phyloP scores from a whole-genome alignment of 2,888 invertebrate genomes.

The Orthonevra nobilis region DNA sequence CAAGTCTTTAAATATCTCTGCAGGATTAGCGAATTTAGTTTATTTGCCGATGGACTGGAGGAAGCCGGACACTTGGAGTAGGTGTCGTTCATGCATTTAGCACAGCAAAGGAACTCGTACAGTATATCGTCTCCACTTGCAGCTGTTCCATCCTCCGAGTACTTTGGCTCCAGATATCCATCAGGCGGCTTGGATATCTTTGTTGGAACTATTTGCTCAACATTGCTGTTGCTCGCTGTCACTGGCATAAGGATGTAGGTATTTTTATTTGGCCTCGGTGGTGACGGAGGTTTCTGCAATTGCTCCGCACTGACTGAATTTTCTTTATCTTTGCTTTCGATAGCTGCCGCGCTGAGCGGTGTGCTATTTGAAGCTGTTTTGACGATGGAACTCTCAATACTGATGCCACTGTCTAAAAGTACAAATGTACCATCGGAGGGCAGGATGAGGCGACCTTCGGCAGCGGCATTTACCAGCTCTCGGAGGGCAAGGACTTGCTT shows the following conservation, averaged over 20 bases:
- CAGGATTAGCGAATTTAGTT: slow-evolving; percentile 71
- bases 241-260: slow-evolving; percentile 78
- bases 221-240: slow-evolving; percentile 53
- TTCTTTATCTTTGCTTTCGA: slow-evolving; percentile 64
- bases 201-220: slow-evolving; percentile 35
- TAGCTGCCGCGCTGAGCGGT: slow-evolving; percentile 1
- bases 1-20: slow-evolving; percentile 75
- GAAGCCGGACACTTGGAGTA: slow-evolving; percentile 66
- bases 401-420: slow-evolving; percentile 79
- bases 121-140: slow-evolving; percentile 74
- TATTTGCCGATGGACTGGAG: slow-evolving; percentile 32
- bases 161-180: slow-evolving; percentile 76
- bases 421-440: slow-evolving; percentile 80
- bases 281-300: slow-evolving; percentile 17
- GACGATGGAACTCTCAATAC: slow-evolving; percentile 79
- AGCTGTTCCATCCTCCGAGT: slow-evolving; percentile 72
- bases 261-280: slow-evolving; percentile 73
- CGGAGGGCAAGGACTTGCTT: slow-evolving; percentile 79
- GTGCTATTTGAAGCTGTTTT: slow-evolving; percentile 59
- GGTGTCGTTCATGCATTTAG: slow-evolving; percentile 79
- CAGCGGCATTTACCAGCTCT: slow-evolving; percentile 79
- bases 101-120: slow-evolving; percentile 80
- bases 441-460: slow-evolving; percentile 79
- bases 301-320: slow-evolving; percentile 51
- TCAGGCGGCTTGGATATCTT: slow-evolving; percentile 54